Evolutionary conservation across 2,797 vertebrate genomes (phyloP).

Genomic region (Chelon labrosus): DNA sequence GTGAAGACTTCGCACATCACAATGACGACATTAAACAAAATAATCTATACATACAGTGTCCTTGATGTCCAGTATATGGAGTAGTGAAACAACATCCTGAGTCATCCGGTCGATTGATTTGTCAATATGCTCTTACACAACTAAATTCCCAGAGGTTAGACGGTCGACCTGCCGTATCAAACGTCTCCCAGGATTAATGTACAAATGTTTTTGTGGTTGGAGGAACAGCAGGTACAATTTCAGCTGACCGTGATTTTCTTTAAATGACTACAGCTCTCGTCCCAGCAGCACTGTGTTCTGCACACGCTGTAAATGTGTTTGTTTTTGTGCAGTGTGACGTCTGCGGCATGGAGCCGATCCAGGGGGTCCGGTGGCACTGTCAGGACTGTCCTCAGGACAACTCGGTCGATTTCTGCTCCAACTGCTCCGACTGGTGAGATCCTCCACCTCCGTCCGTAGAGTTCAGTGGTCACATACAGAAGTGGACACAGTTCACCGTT

Average conservation of each 20-base stretch:
- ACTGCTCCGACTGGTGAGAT: conserved; percentile 97
- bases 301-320: not conserved
- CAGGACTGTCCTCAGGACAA: conserved; percentile 94
- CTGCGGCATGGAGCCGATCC: conserved; percentile 95
- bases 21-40: not conserved
- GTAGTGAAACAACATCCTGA: not conserved
- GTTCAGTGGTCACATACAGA: not conserved
- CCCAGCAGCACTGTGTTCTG: not conserved
- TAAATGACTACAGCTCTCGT: no score
- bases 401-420: conserved; percentile 96
- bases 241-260: no score
- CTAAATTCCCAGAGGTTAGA: no score
- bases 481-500: no score
- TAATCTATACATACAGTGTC: no score
- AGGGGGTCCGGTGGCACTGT: conserved; percentile 97
- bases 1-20: conserved; percentile 70
- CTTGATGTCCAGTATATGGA: not conserved
- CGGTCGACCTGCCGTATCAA: no score
- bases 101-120: no score
- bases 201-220: no score
- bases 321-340: conserved; percentile 89
- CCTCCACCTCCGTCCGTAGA: not conserved
- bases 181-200: no score
- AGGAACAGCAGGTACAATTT: no score
- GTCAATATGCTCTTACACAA: no score